phyloP scores from a whole-genome alignment of 1,140 invertebrate genomes.

The Conus ventricosus region DNA sequence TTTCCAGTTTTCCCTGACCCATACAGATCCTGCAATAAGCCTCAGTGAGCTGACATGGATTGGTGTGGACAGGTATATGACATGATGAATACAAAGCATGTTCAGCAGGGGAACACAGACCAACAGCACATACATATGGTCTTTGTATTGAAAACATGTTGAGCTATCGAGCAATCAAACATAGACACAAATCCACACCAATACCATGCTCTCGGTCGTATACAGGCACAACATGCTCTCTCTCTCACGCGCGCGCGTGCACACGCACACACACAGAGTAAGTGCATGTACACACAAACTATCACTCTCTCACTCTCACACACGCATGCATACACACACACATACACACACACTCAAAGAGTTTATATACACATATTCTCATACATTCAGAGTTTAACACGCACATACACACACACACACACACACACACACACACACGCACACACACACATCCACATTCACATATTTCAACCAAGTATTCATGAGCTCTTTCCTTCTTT shows the following conservation, averaged over 20 bases:
- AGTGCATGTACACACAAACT: background rate
- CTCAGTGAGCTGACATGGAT: background rate
- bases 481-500: no score
- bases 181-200: background rate
- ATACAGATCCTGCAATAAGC: no score
- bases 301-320: background rate
- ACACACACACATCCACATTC: background rate
- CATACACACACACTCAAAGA: constrained; percentile 11
- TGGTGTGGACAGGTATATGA: background rate
- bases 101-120: no score
- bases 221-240: background rate
- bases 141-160: background rate
- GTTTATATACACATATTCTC: no score
- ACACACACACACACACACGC: background rate
- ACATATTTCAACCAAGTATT: no score
- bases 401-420: no score
- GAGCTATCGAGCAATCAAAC: background rate
- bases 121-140: background rate
- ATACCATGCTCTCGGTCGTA: background rate
- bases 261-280: constrained; percentile 19
- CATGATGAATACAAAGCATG: no score
- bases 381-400: background rate
- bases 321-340: constrained; percentile 6
- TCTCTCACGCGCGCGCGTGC: background rate
- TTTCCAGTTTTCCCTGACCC: no score